phyloP scores from a whole-genome alignment of 2,113 vertebrate genomes.

The Macrotis lagotis region DNA sequence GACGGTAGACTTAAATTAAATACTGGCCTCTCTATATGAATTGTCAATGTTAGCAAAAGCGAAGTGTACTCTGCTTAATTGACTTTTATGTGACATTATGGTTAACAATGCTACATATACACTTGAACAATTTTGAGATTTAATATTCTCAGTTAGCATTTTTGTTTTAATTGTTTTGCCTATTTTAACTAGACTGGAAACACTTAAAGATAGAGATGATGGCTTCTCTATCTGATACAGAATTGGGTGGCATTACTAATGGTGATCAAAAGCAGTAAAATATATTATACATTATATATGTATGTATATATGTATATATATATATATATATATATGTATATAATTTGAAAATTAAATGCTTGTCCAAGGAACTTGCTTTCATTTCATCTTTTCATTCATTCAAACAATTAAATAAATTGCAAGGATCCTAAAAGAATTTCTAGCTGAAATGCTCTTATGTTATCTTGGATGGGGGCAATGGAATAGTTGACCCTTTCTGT shows the following conservation, averaged over 20 bases:
- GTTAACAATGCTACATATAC: conserved; percentile 57
- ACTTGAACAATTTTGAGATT: conserved; percentile 50
- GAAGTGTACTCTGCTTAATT: conserved; percentile 58
- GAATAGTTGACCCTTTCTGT: conserved; percentile 48
- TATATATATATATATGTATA: neutral
- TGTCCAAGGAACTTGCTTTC: conserved; percentile 23
- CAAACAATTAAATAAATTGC: conserved; percentile 52
- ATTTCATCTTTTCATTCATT: conserved; percentile 50
- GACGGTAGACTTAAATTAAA: conserved; percentile 53
- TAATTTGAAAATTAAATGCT: conserved; percentile 5
- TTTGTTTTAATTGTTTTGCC: conserved; percentile 65
- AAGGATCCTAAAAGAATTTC: conserved; percentile 44
- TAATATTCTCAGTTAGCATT: conserved; percentile 64
- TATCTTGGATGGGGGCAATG: conserved; percentile 48
- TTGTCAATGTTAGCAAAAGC: conserved; percentile 45
- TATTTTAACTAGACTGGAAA: conserved; percentile 58
- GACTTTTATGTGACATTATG: conserved; percentile 32
- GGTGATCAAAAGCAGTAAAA: neutral
- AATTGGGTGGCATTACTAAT: conserved; percentile 32
- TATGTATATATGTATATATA: too few species aligned
- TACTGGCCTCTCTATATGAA: conserved; percentile 47
- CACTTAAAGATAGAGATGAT: conserved; percentile 37
- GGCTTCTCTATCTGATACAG: conserved; percentile 32
- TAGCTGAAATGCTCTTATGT: conserved; percentile 53
- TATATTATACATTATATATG: too few species aligned